Base-by-base conservation (phyloP, 2,797 vertebrate genomes). In the Mycteria americana region DNA sequence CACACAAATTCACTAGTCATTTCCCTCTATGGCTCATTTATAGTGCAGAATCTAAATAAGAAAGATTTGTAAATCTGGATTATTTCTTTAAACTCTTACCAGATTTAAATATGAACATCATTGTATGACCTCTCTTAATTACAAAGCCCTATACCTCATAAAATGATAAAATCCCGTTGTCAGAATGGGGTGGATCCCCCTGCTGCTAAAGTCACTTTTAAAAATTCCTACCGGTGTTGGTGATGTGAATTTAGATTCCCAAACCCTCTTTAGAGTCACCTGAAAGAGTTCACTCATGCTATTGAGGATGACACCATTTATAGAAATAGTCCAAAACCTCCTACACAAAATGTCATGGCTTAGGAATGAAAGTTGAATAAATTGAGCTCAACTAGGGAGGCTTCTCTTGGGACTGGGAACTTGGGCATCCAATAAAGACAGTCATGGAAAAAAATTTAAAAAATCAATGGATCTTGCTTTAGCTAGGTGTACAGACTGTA, bases 341-440 rank as follows among this genome's bases (percentile, higher is more conserved):
- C 81, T 75, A 81, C 72, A n/a, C 73, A 89, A 72, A 92, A 88
- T 94, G 51, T 77, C 80, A 83, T 53, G 35, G 22, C 45, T 95
- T 83, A 68, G 84, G 84, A 96, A 92, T 83, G 68, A 72, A 88
- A 94, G 64, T 35, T 30, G 45, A 83, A 33, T n/a, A 92, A 95
- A 68, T 23, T 2, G 16, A 89, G 24, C 45, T 78, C 77, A 80
- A 3, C 22, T 64, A 72, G 37, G 31, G 56, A 92, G 19, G 4
- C 75, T 92, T 81, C 63, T 76, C 51, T 82, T 74, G 37, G 6
- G 45, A 10, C 51, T 67, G 39, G 48, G 30, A 87, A 65, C 25
- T 68, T 60, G 22, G 22, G 33, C 63, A 85, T 80, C 30, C 53
- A 68, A 18, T 74, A 72, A 91, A 89, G 59, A 28, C 63, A 63